Conservation (phyloP, 2,888 invertebrate genomes). For the Actias luna region DNA sequence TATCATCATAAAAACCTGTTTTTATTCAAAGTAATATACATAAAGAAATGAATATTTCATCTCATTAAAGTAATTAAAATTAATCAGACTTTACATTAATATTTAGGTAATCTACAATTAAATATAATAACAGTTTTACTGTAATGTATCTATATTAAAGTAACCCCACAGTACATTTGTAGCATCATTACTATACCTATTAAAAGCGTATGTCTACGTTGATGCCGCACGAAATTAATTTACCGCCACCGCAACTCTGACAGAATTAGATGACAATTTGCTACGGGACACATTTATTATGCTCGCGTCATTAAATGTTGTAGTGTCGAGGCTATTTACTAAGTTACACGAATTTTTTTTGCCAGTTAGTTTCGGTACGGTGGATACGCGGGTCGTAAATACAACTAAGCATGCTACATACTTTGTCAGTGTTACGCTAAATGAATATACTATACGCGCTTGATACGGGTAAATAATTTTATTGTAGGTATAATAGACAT, state of each 20-base stretch:
- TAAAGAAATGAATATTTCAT: too few species aligned
- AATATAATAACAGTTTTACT: too few species aligned
- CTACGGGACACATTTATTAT: conserved; percentile 15
- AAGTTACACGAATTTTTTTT: not conserved
- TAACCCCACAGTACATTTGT: not conserved
- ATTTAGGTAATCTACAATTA: too few species aligned
- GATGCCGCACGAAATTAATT: conserved; percentile 1
- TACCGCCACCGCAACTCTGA: conserved; percentile 27
- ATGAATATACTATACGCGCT: not conserved
- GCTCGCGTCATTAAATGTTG: conserved; percentile 8
- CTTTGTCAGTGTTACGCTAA: not conserved
- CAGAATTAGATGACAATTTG: conserved; percentile 26
- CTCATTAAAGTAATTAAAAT: too few species aligned
- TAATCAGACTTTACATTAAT: too few species aligned
- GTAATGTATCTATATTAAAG: too few species aligned
- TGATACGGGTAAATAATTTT: too few species aligned
- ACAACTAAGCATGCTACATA: not conserved
- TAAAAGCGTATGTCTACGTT: conserved; percentile 4
- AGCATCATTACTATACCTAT: not conserved
- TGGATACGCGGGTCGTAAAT: not conserved
- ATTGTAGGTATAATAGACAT: too few species aligned
- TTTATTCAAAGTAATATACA: too few species aligned
- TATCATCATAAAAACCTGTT: too few species aligned
- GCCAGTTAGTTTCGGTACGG: conserved; percentile 8
- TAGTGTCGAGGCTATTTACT: not conserved